These are phyloP conservation scores for Morelia viridis DNA, from an alignment of 2,797 vertebrate genomes.

Conservation along the genomic window DNA sequence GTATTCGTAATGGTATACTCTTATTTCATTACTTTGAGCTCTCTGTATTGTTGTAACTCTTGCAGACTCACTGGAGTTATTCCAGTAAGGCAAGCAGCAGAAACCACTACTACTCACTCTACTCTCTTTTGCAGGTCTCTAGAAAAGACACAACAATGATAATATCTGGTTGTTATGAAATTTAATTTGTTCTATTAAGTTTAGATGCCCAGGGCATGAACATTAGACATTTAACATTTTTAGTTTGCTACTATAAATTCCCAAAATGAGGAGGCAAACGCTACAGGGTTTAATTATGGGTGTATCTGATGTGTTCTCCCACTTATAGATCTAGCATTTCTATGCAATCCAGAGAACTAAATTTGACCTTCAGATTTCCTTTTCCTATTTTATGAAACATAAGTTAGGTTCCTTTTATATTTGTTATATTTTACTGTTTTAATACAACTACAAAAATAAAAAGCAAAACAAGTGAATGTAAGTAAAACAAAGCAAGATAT, in stretches of 20 bases:
- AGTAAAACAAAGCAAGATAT: neutral
- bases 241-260: conserved; percentile 46
- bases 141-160: conserved; percentile 9
- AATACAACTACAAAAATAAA: too few relatives aligned
- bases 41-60: neutral
- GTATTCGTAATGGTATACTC: neutral
- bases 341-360: neutral
- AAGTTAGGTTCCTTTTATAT: neutral
- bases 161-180: conserved; percentile 62
- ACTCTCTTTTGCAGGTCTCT: neutral
- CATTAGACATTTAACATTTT: conserved; percentile 44
- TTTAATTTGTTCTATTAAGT: conserved; percentile 63
- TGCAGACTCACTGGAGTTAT: neutral
- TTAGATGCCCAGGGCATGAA: conserved; percentile 55
- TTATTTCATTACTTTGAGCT: neutral
- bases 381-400: neutral
- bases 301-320: conserved; percentile 17
- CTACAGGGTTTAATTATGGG: neutral
- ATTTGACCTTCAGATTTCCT: conserved; percentile 9
- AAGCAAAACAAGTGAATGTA: neutral
- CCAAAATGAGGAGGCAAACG: conserved; percentile 13
- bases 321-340: neutral
- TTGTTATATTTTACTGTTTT: neutral
- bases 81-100: neutral
- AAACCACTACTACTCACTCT: neutral